Evolutionary conservation across 2,797 vertebrate genomes (phyloP), one percentile per base, ranked within the genome.

Genomic region (Crocidura indochinensis): DNA sequence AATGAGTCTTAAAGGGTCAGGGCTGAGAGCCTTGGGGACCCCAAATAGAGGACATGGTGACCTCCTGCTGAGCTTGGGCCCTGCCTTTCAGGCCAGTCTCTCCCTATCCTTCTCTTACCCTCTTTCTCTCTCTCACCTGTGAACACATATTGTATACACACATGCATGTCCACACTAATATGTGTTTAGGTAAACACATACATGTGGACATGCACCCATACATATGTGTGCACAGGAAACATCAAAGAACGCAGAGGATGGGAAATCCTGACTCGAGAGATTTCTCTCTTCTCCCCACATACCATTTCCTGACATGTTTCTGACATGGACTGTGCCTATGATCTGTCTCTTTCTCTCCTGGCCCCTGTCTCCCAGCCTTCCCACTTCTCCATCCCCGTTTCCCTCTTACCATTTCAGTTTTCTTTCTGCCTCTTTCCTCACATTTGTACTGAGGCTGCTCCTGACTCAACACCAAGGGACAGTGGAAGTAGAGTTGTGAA

Each of bases 401-500:
- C 26, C 10, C 24, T 22, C 60, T 53, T 53, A 29, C 7, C 24
- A 1, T 1, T 49, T 72, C 29, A 31, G 46, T 64, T 86, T 68
- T 75, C 64, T 62, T 51, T 75, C 77, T 72, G n/a, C 82, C 71
- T 88, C 79, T 84, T 64, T 77, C 31, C 68, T 87, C 89, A 91
- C 64, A 14, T 86, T 87, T 79, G 82, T 60, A 62, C 79, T 22
- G 51, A 94, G 84, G 65, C 51, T 24, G 74, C 49, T 38, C 65
- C 0, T n/a, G 19, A 71, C 84, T 1, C 0, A 87, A 94, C 72
- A 93, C 92, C 89, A 53, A 94, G 91, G 92, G 64, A 88, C 75
- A 56, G 1, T 88, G 96, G 87, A 94, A 86, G 88, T 65, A 75
- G 83, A 86, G 85, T 91, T 94, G 95, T 93, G 92, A 94, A 47